Evolutionary conservation across 1,140 invertebrate species (phyloP).

Genomic region (Chlorops oryzae): DNA sequence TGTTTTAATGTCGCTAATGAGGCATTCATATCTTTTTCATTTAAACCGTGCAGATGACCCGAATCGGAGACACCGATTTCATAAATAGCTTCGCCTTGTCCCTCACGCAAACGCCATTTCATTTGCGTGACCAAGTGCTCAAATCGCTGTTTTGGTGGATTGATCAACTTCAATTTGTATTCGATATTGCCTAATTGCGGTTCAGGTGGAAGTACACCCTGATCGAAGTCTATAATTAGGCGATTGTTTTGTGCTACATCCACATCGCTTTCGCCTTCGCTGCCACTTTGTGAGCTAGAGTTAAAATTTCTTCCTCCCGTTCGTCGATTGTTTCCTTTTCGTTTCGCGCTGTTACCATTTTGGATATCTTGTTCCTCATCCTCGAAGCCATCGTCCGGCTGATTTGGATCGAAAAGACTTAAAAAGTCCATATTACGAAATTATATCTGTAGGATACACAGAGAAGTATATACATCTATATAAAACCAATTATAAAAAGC

Average conservation of each 20-base stretch:
- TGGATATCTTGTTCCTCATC: conserved; percentile 33
- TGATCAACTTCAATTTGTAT: conserved; percentile 86
- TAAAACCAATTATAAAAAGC: too few species aligned
- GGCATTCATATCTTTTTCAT: conserved; percentile 69
- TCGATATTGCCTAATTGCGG: conserved; percentile 87
- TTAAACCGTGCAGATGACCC: conserved; percentile 76
- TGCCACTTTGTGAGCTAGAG: conserved; percentile 10
- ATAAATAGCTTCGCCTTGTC: conserved; percentile 91
- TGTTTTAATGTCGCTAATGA: conserved; percentile 74
- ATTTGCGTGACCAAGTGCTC: conserved; percentile 87
- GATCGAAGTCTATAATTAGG: conserved; percentile 44
- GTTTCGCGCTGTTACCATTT: conserved; percentile 27
- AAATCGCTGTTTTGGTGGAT: conserved; percentile 75
- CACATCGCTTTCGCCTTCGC: conserved; percentile 34
- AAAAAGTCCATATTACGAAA: too few species aligned
- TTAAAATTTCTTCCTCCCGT: background rate
- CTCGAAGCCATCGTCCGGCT: conserved; percentile 39
- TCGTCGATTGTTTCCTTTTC: conserved; percentile 1
- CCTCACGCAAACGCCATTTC: conserved; percentile 83
- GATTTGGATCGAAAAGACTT: conserved; percentile 65
- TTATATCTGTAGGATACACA: too few species aligned
- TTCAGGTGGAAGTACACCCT: conserved; percentile 73
- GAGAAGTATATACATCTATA: too few species aligned
- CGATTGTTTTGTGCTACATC: conserved; percentile 42
- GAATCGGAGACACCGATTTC: conserved; percentile 94